A percentile compares a stretch with the other conserved stretches of the same genome.
These are phyloP conservation scores for Drosophila multiciliata DNA, from an alignment of 2,888 invertebrate genomes.

Conservation along the genomic window DNA sequence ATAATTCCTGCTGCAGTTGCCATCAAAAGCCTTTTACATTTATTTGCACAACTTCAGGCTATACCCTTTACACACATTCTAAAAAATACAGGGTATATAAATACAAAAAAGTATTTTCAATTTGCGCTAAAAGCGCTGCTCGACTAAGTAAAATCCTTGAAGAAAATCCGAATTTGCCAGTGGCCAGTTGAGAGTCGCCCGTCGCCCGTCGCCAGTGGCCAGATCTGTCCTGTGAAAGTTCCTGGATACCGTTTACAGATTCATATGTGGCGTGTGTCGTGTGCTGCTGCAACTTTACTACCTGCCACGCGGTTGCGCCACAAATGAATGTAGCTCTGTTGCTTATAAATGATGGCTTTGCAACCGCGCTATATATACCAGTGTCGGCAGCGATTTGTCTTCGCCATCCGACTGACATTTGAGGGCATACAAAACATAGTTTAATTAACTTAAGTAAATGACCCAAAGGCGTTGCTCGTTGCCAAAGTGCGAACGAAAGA, in stretches of 20 bases:
- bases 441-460: slow-evolving; percentile 75
- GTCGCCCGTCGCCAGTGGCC: neutral
- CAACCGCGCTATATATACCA: slow-evolving; percentile 25
- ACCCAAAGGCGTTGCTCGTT: slow-evolving; percentile 22
- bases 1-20: neutral
- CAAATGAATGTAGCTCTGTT: slow-evolving; percentile 51
- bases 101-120: slow-evolving; percentile 57
- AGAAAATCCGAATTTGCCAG: slow-evolving; percentile 1
- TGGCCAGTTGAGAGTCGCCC: neutral
- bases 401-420: slow-evolving; percentile 49
- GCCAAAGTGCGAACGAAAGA: slow-evolving; percentile 47
- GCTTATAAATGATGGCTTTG: slow-evolving; percentile 59
- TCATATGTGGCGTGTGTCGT: slow-evolving; percentile 53
- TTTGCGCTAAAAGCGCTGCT: slow-evolving; percentile 63
- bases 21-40: neutral
- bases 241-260: slow-evolving; percentile 20
- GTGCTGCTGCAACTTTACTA: slow-evolving; percentile 46
- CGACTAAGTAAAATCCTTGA: slow-evolving; percentile 36
- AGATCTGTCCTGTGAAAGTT: neutral
- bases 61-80: neutral
- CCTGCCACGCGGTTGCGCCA: slow-evolving; percentile 65
- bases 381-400: slow-evolving; percentile 55
- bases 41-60: neutral
- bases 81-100: neutral
- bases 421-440: slow-evolving; percentile 45